These are phyloP conservation scores for Eublepharis macularius DNA, from an alignment of 2,113 vertebrate genomes.

Conservation along the genomic window DNA sequence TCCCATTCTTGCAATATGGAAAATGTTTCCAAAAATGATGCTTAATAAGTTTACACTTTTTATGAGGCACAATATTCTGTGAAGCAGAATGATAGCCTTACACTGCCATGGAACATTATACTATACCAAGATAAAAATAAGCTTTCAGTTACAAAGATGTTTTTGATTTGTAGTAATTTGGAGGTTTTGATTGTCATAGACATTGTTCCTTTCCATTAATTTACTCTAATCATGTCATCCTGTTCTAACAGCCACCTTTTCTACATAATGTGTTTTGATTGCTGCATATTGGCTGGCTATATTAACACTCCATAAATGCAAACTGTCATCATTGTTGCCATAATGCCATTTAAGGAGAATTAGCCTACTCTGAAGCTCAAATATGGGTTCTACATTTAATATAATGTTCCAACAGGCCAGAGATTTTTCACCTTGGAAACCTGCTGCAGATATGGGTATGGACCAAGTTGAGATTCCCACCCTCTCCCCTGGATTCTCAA, in stretches of 20 bases:
- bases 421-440: too few relatives aligned
- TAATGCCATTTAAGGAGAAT: neutral
- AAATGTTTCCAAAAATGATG: slow-evolving; percentile 8
- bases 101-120: slow-evolving; percentile 1
- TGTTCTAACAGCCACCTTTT: neutral
- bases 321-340: neutral
- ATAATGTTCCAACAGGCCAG: too few relatives aligned
- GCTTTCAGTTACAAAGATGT: slow-evolving; percentile 3
- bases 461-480: too few relatives aligned
- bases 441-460: too few relatives aligned
- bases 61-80: neutral
- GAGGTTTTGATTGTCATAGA: neutral
- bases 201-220: slow-evolving; percentile 9
- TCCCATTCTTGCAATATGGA: neutral
- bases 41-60: slow-evolving; percentile 6
- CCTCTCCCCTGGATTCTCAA: too few relatives aligned
- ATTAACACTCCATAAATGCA: neutral
- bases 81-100: neutral
- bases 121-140: slow-evolving; percentile 14
- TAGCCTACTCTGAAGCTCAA: slow-evolving; percentile 24
- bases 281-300: neutral
- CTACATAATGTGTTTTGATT: neutral
- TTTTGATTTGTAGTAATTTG: slow-evolving; percentile 17
- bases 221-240: neutral
- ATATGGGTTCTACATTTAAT: neutral